Conservation (phyloP, 2,888 invertebrate genomes). For the Tetanocera ferruginea region DNA sequence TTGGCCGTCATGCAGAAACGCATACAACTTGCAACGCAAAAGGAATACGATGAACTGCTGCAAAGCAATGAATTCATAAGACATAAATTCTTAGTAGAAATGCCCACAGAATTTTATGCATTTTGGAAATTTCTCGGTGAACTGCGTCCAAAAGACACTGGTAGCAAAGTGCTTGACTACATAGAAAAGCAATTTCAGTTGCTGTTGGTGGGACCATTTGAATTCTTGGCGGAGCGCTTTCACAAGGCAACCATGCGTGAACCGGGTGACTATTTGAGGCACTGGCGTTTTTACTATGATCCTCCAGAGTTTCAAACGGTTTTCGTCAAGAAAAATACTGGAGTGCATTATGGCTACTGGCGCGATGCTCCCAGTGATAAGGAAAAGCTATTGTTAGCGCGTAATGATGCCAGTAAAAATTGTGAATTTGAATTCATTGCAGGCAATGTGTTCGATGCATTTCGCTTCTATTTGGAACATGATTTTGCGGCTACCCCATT, state of each 20-base stretch:
- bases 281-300: slow-evolving; percentile 94
- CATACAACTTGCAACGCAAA: slow-evolving; percentile 61
- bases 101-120: slow-evolving; percentile 91
- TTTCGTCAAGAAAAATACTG: slow-evolving; percentile 77
- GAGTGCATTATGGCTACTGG: slow-evolving; percentile 91
- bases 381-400: slow-evolving; percentile 81
- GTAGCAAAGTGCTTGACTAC: slow-evolving; percentile 72
- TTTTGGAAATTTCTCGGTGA: slow-evolving; percentile 84
- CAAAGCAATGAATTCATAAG: slow-evolving; percentile 75
- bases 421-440: slow-evolving; percentile 81
- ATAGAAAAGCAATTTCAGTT: slow-evolving; percentile 77
- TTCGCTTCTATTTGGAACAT: slow-evolving; percentile 62
- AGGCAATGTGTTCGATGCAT: slow-evolving; percentile 65
- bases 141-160: slow-evolving; percentile 69
- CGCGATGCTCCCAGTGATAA: slow-evolving; percentile 83
- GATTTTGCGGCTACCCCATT: slow-evolving; percentile 73
- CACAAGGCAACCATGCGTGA: slow-evolving; percentile 70
- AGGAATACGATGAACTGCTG: slow-evolving; percentile 70
- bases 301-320: slow-evolving; percentile 94
- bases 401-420: slow-evolving; percentile 79
- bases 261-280: slow-evolving; percentile 78
- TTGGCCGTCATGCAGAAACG: slow-evolving; percentile 61
- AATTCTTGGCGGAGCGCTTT: slow-evolving; percentile 80
- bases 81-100: slow-evolving; percentile 83
- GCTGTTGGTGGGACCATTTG: slow-evolving; percentile 88